Percentiles rank a stretch among this genome's conserved stretches.
Evolutionary conservation across 2,797 vertebrate genomes (phyloP).

Genomic region (Sciurus vulgaris): DNA sequence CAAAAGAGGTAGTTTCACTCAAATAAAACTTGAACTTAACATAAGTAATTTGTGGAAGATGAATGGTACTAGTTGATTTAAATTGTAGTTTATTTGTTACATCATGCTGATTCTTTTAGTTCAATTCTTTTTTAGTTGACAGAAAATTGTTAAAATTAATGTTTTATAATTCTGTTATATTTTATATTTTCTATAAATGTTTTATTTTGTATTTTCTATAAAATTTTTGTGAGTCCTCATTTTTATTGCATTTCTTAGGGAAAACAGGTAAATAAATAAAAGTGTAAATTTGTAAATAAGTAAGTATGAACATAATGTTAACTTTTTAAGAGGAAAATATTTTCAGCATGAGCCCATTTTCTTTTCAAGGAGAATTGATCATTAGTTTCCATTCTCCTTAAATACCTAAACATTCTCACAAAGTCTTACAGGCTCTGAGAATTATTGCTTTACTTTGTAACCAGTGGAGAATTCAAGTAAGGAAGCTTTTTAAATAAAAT

Average conservation of each 20-base stretch:
- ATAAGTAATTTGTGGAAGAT: background rate
- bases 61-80: background rate
- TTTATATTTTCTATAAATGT: background rate
- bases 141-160: background rate
- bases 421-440: background rate
- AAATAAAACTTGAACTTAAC: background rate
- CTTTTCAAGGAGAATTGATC: constrained; percentile 21
- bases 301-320: background rate
- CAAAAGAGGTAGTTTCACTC: background rate
- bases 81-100: constrained; percentile 28
- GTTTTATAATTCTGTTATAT: background rate
- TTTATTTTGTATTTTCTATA: background rate
- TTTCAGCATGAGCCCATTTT: background rate
- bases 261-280: background rate
- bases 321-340: constrained; percentile 23
- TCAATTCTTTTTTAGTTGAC: background rate
- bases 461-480: background rate
- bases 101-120: background rate
- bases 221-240: background rate
- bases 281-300: background rate
- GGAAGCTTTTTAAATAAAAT: constrained; percentile 34
- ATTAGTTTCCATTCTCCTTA: background rate
- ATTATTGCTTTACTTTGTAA: background rate
- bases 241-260: background rate
- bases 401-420: background rate